phyloP scores from a whole-genome alignment of 2,888 invertebrate genomes.

The Copidosoma aretas region DNA sequence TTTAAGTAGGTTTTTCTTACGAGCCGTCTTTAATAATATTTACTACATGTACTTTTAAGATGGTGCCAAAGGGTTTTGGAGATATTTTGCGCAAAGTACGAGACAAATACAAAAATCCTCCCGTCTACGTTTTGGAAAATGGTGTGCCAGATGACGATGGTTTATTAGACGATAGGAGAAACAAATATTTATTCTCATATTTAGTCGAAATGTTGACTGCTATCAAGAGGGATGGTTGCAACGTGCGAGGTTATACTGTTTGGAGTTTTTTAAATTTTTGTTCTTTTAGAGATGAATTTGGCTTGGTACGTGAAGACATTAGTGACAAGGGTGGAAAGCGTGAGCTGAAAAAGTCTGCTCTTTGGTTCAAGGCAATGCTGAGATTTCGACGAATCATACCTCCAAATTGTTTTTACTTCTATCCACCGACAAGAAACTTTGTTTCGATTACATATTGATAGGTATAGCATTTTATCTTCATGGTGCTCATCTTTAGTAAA shows the following conservation, averaged over 20 bases:
- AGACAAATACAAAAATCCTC: slow-evolving; percentile 15
- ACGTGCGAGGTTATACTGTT: slow-evolving; percentile 65
- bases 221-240: slow-evolving; percentile 62
- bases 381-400: neutral
- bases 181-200: slow-evolving; percentile 59
- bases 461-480: neutral
- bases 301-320: neutral
- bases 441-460: neutral
- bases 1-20: too few species aligned
- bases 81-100: slow-evolving; percentile 58
- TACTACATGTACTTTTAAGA: slow-evolving; percentile 45
- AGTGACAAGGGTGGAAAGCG: neutral
- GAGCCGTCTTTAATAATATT: neutral
- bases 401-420: too few species aligned
- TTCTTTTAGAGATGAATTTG: slow-evolving; percentile 6
- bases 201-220: slow-evolving; percentile 64
- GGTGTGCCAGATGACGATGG: neutral
- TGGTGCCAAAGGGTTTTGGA: slow-evolving; percentile 62
- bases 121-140: neutral
- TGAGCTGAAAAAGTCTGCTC: neutral
- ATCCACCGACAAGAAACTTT: neutral
- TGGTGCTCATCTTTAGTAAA: neutral
- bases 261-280: slow-evolving; percentile 69
- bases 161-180: slow-evolving; percentile 33
- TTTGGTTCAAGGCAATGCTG: neutral